Conservation (phyloP, 2,888 invertebrate species). For the Zygogramma bicolorata region DNA sequence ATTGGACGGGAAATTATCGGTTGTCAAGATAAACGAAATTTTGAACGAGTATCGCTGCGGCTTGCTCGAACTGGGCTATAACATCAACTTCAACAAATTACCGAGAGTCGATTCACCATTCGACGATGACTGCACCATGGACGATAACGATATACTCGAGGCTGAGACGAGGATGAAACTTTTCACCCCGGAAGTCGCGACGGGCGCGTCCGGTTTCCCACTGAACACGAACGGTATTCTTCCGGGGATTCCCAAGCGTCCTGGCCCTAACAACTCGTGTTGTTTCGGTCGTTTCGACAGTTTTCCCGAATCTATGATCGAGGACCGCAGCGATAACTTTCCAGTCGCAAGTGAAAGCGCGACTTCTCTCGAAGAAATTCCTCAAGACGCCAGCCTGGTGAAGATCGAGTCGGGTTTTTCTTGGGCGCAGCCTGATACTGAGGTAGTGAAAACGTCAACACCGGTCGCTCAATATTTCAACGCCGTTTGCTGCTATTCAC, state of each 20-base stretch:
- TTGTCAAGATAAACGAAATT: conserved; percentile 49
- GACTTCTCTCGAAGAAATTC: too few relatives aligned
- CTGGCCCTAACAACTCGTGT: too few relatives aligned
- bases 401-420: too few relatives aligned
- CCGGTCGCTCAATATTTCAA: neutral
- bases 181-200: neutral
- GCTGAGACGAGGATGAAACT: neutral
- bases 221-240: neutral
- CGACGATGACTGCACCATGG: neutral
- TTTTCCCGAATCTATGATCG: neutral
- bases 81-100: neutral
- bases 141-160: neutral
- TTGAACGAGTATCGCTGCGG: conserved; percentile 46
- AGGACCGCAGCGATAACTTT: neutral
- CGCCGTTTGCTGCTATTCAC: neutral
- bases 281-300: too few relatives aligned
- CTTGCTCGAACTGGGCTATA: conserved; percentile 32
- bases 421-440: neutral
- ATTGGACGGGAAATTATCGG: conserved; percentile 49
- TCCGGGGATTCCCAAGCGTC: too few relatives aligned
- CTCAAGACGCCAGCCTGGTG: too few relatives aligned
- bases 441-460: neutral
- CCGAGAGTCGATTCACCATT: neutral
- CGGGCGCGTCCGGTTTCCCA: neutral
- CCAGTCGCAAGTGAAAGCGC: too few relatives aligned